A percentile compares a stretch with the other conserved stretches of the same genome.
Conservation (phyloP, 2,797 vertebrate genomes). For the Crotalus adamanteus region DNA sequence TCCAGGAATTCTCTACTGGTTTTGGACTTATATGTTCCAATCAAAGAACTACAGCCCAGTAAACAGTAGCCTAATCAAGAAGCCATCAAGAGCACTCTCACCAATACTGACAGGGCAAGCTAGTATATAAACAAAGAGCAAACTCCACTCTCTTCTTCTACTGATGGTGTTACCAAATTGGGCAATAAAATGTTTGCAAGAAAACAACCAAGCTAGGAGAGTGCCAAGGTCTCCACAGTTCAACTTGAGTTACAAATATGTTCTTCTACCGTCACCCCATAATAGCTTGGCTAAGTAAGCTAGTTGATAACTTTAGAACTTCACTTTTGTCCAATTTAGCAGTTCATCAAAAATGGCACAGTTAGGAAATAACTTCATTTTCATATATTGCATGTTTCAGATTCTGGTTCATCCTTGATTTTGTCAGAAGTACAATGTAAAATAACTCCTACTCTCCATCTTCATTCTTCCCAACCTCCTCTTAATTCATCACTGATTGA, state of each 20-base stretch:
- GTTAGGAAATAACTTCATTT: neutral
- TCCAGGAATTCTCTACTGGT: neutral
- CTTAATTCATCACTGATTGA: constrained; percentile 27
- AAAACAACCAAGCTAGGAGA: neutral
- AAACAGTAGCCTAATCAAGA: neutral
- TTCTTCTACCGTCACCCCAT: neutral
- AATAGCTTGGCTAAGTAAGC: neutral
- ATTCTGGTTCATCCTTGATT: constrained; percentile 4
- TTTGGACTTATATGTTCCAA: neutral
- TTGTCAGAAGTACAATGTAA: constrained; percentile 34
- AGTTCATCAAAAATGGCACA: neutral
- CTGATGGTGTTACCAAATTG: neutral
- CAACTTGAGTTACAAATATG: neutral
- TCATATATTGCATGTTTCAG: neutral
- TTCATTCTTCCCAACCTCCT: neutral
- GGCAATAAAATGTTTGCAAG: neutral
- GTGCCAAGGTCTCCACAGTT: neutral
- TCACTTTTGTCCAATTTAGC: neutral
- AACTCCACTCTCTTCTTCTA: neutral
- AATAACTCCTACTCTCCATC: neutral
- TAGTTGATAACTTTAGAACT: neutral
- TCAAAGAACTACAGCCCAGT: neutral
- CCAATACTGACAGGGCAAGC: neutral
- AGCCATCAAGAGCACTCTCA: neutral
- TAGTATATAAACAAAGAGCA: no score